Evolutionary conservation across 1,140 invertebrate genomes (phyloP).

Genomic region (Drosophila orena): DNA sequence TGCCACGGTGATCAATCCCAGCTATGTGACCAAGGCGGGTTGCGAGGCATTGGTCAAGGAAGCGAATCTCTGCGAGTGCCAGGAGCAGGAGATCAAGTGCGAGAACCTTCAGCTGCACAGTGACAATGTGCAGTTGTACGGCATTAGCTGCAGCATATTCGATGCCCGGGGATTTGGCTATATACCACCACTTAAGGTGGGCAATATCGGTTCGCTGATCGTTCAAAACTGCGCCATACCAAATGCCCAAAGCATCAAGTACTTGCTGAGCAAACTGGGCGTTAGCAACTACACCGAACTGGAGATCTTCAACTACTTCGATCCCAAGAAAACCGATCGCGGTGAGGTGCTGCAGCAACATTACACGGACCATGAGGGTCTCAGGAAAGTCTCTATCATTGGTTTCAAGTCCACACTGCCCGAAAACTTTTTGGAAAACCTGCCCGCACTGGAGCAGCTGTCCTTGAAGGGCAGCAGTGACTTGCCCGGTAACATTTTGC

Average conservation of each 20-base stretch:
- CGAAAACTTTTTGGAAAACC: conserved; percentile 45
- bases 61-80: conserved; percentile 58
- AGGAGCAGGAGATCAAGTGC: conserved; percentile 69
- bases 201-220: conserved; percentile 41
- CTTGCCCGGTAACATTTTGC: conserved; percentile 49
- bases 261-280: conserved; percentile 53
- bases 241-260: conserved; percentile 43
- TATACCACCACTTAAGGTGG: conserved; percentile 53
- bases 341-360: conserved; percentile 60
- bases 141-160: conserved; percentile 59
- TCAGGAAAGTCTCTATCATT: conserved; percentile 45
- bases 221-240: conserved; percentile 67
- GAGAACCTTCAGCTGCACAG: conserved; percentile 58
- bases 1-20: conserved; percentile 5
- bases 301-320: conserved; percentile 60
- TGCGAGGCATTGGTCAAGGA: conserved; percentile 61
- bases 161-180: conserved; percentile 64
- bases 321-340: conserved; percentile 56
- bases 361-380: conserved; percentile 54
- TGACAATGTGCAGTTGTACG: conserved; percentile 43
- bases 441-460: conserved; percentile 50
- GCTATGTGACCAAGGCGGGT: conserved; percentile 57
- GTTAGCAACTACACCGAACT: conserved; percentile 63
- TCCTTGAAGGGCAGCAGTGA: conserved; percentile 59
- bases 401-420: conserved; percentile 62